A percentile compares a stretch with the other conserved stretches of the same genome.
These are phyloP conservation scores for Gadopsis bispinosus DNA, from an alignment of 2,797 vertebrate genomes.

Conservation along the genomic window DNA sequence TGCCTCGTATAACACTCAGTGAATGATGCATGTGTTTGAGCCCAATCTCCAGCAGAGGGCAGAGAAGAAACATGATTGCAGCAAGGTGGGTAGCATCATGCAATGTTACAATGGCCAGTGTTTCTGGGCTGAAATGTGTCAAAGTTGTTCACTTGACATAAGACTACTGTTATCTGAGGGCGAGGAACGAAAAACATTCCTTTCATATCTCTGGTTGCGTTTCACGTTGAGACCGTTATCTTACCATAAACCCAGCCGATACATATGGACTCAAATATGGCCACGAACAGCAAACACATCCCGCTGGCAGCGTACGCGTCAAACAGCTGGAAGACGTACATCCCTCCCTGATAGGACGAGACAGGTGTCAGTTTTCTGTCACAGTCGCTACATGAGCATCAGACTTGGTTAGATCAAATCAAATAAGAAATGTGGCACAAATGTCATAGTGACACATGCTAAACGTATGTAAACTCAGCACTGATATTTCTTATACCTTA, in stretches of 20 bases:
- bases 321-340: conserved; percentile 99
- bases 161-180: background rate
- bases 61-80: conserved; percentile 69
- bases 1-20: background rate
- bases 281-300: conserved; percentile 99
- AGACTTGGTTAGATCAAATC: background rate
- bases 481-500: background rate
- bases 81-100: background rate
- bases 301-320: conserved; percentile 97
- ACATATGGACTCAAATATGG: conserved; percentile 98
- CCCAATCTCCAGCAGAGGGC: conserved; percentile 83
- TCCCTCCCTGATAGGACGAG: conserved; percentile 89
- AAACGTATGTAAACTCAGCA: background rate
- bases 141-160: background rate
- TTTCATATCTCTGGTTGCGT: background rate
- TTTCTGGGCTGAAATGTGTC: conserved; percentile 24
- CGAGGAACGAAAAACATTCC: background rate
- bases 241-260: conserved; percentile 99
- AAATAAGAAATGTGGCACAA: conserved; percentile 1
- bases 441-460: background rate
- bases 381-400: conserved; percentile 14
- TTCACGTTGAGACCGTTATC: conserved; percentile 39
- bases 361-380: conserved; percentile 51
- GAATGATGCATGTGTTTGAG: conserved; percentile 53
- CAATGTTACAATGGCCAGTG: background rate